phyloP scores from a whole-genome alignment of 2,113 vertebrate genomes.

The Collichthys lucidus region DNA sequence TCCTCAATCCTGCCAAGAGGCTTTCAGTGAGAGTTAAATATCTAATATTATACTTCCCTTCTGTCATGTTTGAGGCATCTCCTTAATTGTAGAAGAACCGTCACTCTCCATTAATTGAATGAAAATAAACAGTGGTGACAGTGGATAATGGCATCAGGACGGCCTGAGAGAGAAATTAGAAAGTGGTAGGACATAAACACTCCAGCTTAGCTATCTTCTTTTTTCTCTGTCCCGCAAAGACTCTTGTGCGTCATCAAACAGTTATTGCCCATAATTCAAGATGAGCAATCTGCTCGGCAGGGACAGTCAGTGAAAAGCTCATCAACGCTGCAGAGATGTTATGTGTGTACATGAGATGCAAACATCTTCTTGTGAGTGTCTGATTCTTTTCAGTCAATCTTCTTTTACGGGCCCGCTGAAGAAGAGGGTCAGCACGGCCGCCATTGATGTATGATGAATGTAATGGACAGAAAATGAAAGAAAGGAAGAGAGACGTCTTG shows the following conservation, averaged over 20 bases:
- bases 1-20: slow-evolving; percentile 17
- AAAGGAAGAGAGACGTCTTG: slow-evolving; percentile 18
- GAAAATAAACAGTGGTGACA: slow-evolving; percentile 16
- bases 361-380: slow-evolving; percentile 43
- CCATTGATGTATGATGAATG: slow-evolving; percentile 44
- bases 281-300: slow-evolving; percentile 33
- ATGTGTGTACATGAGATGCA: slow-evolving; percentile 47
- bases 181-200: slow-evolving; percentile 37
- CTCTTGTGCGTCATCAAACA: slow-evolving; percentile 47
- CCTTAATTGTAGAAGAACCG: slow-evolving; percentile 37
- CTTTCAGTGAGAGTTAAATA: slow-evolving; percentile 30
- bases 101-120: slow-evolving; percentile 29
- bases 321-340: slow-evolving; percentile 39
- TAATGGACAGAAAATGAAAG: slow-evolving; percentile 54
- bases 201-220: slow-evolving; percentile 20
- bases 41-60: slow-evolving; percentile 41
- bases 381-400: slow-evolving; percentile 42
- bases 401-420: slow-evolving; percentile 30
- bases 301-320: slow-evolving; percentile 41
- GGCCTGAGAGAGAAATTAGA: slow-evolving; percentile 42
- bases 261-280: slow-evolving; percentile 57
- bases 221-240: slow-evolving; percentile 27
- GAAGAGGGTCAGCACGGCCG: slow-evolving; percentile 2
- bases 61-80: slow-evolving; percentile 45
- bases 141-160: slow-evolving; percentile 42